Evolutionary conservation across 2,888 invertebrate genomes (phyloP).

Genomic region (Drosophila birchii): DNA sequence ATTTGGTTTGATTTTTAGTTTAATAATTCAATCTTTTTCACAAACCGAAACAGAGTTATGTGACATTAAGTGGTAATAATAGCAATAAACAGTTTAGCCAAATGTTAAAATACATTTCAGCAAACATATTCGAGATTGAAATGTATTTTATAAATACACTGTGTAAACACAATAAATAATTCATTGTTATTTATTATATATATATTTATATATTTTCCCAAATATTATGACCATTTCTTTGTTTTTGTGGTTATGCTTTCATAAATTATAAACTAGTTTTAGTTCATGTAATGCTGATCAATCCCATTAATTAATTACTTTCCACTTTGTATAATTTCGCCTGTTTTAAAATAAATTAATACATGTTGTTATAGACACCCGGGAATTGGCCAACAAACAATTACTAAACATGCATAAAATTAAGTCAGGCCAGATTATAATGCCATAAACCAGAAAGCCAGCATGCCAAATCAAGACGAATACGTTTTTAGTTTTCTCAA

Average conservation of each 20-base stretch:
- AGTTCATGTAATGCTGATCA: conserved; percentile 1
- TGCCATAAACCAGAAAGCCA: conserved; percentile 11
- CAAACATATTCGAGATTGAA: not conserved
- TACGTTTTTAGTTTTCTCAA: conserved; percentile 1
- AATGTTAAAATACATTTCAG: not conserved
- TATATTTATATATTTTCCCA: not conserved
- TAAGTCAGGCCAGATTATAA: conserved; percentile 6
- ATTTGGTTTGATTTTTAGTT: not conserved
- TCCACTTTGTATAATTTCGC: not conserved
- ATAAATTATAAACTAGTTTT: conserved; percentile 11
- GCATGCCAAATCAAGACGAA: conserved; percentile 11
- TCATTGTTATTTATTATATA: not conserved
- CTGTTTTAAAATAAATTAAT: conserved; percentile 4
- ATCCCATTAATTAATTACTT: conserved; percentile 2
- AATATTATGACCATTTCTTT: not conserved
- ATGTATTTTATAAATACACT: not conserved
- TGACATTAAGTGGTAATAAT: not conserved
- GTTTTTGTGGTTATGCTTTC: conserved; percentile 1
- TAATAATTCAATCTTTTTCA: too few species aligned
- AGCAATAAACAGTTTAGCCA: not conserved
- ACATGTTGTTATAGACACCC: not conserved
- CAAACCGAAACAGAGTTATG: not conserved
- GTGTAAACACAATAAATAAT: not conserved
- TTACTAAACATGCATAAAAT: conserved; percentile 30
- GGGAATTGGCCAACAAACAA: conserved; percentile 16